Base-by-base conservation (phyloP, 2,888 invertebrate species). In the Cremastobaeus sp. region DNA sequence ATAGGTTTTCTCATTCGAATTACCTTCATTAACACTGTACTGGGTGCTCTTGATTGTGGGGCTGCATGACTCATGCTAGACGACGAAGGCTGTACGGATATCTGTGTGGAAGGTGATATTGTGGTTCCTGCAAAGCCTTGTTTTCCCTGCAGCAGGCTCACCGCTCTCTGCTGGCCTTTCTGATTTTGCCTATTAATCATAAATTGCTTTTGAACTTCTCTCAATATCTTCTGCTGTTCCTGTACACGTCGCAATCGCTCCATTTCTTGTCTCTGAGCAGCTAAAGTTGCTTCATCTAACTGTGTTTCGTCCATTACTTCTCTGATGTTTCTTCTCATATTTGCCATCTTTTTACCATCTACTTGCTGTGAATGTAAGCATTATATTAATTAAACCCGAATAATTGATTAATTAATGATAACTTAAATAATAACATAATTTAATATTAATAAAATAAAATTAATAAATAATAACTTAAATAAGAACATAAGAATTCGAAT, bases 281-380 rank as follows among this genome's bases (percentile, higher is more conserved):
- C 94, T 55, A 97, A 88, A 1, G 98, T 98, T 9, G 96, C 95
- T 74, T 95, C 95, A 85, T 98, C 98, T 74, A 98, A 88, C 84
- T 97, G 95, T 74, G 95, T 95, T 83, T 97, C 97, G 83, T 95
- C 95, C 92, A 97, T 94, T 5, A 98, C 97, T 89, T 97, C 96
- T 62, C 97, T 91, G 79, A 96, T 96, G 84, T 96, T 96, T 73
- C 95, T 91, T 34, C 96, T 90, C 83, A 96, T 91, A 86, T 94
- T 94, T 11, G 91, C 82, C 77, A 83, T 75, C 85, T 87, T 57
- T 15, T 66, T 66, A n/a, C n/a, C n/a, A 15, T 66, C 57, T 1
- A 48, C 9, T 15, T 66, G 66, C 48, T 52, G 37, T 11, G 25
- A 18, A 28, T 3, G 11, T 1, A 35, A 35, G 5, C 3, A 12